Evolutionary conservation across 2,797 vertebrate genomes (phyloP).

Genomic region (Microtus agrestis): DNA sequence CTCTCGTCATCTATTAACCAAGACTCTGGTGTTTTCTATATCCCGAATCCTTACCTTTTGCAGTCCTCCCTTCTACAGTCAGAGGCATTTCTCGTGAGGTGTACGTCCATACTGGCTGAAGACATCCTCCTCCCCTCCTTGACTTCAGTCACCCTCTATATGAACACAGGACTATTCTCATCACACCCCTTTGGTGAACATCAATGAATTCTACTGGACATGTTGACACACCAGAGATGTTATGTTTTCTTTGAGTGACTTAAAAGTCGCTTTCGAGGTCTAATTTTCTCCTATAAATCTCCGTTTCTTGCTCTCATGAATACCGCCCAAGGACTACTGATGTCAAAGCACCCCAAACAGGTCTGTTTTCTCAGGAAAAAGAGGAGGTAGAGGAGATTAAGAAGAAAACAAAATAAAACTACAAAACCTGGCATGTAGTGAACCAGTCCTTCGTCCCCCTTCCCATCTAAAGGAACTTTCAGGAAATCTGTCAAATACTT

Average conservation of each 20-base stretch:
- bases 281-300: constrained; percentile 15
- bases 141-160: not conserved
- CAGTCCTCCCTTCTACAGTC: not conserved
- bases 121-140: not conserved
- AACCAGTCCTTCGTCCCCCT: not conserved
- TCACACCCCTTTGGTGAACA: not conserved
- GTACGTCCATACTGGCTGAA: not conserved
- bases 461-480: constrained; percentile 6
- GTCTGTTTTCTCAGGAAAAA: constrained; percentile 47
- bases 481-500: not conserved
- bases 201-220: constrained; percentile 19
- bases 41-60: not conserved
- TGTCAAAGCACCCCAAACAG: not conserved
- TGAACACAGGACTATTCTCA: not conserved
- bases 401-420: not conserved
- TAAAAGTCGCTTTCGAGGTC: constrained; percentile 7
- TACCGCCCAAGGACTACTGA: not conserved
- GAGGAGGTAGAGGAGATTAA: not conserved
- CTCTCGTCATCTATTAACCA: not conserved
- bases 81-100: constrained; percentile 11
- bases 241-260: constrained; percentile 41
- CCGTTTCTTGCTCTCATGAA: not conserved
- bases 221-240: not conserved
- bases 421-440: not conserved
- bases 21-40: not conserved